These are phyloP conservation scores for Lagenorhynchus albirostris DNA, from an alignment of 2,113 vertebrate genomes.

Conservation along the genomic window DNA sequence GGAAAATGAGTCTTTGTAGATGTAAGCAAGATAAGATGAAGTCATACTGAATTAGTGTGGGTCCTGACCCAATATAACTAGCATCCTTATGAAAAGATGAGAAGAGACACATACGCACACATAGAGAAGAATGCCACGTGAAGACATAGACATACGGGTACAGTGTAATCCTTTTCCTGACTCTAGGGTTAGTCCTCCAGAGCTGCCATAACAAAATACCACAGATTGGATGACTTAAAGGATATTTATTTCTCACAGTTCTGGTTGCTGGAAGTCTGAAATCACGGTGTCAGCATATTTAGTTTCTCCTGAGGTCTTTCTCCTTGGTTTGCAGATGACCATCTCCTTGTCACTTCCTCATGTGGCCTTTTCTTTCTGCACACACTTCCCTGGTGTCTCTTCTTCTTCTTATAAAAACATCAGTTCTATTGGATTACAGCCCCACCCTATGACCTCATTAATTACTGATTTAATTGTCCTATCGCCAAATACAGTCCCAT, in stretches of 20 bases:
- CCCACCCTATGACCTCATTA: no score
- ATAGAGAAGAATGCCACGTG: not conserved
- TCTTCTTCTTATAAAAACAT: not conserved
- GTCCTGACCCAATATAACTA: not conserved
- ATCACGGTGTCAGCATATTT: not conserved
- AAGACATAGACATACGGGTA: not conserved
- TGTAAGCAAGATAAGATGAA: not conserved
- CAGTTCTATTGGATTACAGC: not conserved
- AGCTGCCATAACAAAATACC: not conserved
- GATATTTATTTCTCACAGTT: not conserved
- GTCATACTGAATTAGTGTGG: not conserved
- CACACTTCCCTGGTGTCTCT: not conserved
- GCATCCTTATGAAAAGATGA: not conserved
- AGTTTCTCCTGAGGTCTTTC: not conserved
- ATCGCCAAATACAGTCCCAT: fast-evolving
- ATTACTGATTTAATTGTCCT: not conserved
- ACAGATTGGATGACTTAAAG: not conserved
- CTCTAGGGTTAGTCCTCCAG: no score
- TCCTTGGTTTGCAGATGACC: not conserved
- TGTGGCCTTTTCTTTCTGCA: not conserved
- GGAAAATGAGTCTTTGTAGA: not conserved
- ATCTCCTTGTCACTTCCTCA: not conserved
- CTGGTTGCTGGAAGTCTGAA: not conserved
- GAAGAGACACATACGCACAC: not conserved
- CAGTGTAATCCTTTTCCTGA: not conserved